Conservation (phyloP, 1,140 invertebrate genomes). For the Sitodiplosis mosellana region DNA sequence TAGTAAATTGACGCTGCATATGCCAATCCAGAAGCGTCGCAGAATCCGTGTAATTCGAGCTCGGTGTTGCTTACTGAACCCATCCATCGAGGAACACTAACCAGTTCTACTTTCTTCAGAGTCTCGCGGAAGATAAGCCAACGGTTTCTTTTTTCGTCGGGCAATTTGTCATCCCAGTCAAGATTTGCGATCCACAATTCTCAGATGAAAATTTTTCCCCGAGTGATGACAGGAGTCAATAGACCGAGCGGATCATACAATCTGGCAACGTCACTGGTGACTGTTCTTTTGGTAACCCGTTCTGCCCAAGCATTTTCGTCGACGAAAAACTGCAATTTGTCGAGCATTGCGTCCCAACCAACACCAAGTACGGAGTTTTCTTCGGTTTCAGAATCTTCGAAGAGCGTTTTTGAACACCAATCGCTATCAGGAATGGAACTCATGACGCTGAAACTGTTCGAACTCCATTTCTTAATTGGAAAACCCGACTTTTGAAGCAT, state of each 20-base stretch:
- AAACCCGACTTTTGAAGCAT: conserved; percentile 18
- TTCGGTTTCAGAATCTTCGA: neutral
- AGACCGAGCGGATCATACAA: conserved; percentile 26
- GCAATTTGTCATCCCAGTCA: conserved; percentile 20
- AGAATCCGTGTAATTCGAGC: conserved; percentile 15
- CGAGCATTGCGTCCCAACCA: conserved; percentile 13
- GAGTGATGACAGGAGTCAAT: conserved; percentile 15
- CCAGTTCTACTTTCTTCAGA: conserved; percentile 7
- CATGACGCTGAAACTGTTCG: conserved; percentile 11
- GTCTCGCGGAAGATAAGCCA: conserved; percentile 8
- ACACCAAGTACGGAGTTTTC: conserved; percentile 16
- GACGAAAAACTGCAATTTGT: conserved; percentile 10
- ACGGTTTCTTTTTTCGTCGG: conserved; percentile 6
- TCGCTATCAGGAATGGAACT: conserved; percentile 4
- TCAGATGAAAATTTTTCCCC: conserved; percentile 25
- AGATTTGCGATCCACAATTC: conserved; percentile 14
- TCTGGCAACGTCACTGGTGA: conserved; percentile 16
- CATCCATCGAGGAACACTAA: conserved; percentile 7
- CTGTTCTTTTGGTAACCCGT: conserved; percentile 12
- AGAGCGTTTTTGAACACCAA: conserved; percentile 1
- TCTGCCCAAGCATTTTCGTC: neutral
- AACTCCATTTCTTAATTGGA: conserved; percentile 22
- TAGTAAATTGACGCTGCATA: conserved; percentile 22
- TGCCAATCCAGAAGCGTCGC: conserved; percentile 18
- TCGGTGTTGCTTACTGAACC: neutral